Conservation (phyloP, 2,888 invertebrate genomes). For the Drosophila kanekoi region DNA sequence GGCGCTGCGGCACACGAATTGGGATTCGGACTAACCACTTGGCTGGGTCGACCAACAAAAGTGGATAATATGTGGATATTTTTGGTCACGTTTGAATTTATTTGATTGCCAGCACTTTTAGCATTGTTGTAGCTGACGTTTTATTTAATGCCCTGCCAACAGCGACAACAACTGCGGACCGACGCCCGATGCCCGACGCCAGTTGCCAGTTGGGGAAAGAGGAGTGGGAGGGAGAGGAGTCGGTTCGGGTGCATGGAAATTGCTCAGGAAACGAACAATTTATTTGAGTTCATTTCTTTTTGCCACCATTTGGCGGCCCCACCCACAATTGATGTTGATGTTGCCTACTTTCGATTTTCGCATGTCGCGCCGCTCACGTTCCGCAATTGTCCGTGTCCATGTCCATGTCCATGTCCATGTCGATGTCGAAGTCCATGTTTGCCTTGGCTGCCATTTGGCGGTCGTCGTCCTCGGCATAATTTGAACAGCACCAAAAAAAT, state of each 20-base stretch:
- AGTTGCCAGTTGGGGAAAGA: conserved; percentile 17
- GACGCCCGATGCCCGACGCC: too few species aligned
- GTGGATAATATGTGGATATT: conserved; percentile 81
- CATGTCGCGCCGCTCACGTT: conserved; percentile 76
- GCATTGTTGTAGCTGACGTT: conserved; percentile 81
- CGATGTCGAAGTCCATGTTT: conserved; percentile 47
- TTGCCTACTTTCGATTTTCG: conserved; percentile 80
- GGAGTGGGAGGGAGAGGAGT: neutral
- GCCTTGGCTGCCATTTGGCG: conserved; percentile 71
- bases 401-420: conserved; percentile 16
- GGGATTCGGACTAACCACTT: conserved; percentile 35
- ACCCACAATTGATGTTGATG: conserved; percentile 64
- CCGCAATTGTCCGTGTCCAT: conserved; percentile 63
- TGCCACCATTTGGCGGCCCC: conserved; percentile 65
- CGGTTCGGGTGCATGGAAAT: conserved; percentile 64
- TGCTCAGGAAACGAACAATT: conserved; percentile 81
- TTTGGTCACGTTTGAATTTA: conserved; percentile 83
- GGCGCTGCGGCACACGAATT: neutral
- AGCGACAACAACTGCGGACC: conserved; percentile 51
- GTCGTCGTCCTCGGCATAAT: conserved; percentile 79
- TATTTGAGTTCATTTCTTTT: conserved; percentile 80
- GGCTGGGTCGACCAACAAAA: conserved; percentile 52
- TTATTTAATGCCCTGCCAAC: conserved; percentile 74
- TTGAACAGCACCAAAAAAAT: conserved; percentile 46
- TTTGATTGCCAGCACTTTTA: conserved; percentile 82